Conservation (phyloP, 2,797 vertebrate species). For the Sebastes iracundus region DNA sequence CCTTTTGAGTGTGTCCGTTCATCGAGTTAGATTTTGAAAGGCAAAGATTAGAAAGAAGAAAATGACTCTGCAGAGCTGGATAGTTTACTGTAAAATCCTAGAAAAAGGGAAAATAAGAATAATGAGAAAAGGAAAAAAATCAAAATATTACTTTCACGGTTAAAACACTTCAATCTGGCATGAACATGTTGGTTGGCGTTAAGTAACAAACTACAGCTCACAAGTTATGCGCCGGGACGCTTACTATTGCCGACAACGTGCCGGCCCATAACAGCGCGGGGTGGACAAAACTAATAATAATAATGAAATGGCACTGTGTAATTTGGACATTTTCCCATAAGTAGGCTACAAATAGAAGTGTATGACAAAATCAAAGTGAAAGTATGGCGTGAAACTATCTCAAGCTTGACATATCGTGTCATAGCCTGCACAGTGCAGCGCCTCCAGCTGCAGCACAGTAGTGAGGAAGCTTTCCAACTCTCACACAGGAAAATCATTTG, state of each 20-base stretch:
- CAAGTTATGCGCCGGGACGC: no score
- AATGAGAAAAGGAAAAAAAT: background rate
- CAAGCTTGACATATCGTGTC: background rate
- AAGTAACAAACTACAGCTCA: no score
- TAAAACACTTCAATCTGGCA: no score
- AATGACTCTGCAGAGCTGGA: background rate
- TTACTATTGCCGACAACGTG: no score
- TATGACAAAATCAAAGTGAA: background rate
- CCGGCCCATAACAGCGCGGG: no score
- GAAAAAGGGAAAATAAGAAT: background rate
- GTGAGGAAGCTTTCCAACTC: slow-evolving; percentile 48
- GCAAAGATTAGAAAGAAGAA: background rate
- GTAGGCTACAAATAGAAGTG: background rate
- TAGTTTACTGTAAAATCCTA: background rate
- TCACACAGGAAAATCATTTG: slow-evolving; percentile 78
- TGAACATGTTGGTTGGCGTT: no score
- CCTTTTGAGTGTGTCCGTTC: background rate
- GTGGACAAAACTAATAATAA: background rate
- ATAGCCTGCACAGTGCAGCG: slow-evolving; percentile 12
- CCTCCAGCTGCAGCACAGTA: slow-evolving; percentile 36
- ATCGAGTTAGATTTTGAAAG: slow-evolving; percentile 1
- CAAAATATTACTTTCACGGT: no score
- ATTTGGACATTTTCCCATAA: background rate
- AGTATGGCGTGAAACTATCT: slow-evolving; percentile 11
- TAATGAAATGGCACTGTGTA: background rate